Percentiles rank a stretch among this genome's conserved stretches.
phyloP scores from a whole-genome alignment of 2,888 invertebrate species.

The Drosophila setosimentum region DNA sequence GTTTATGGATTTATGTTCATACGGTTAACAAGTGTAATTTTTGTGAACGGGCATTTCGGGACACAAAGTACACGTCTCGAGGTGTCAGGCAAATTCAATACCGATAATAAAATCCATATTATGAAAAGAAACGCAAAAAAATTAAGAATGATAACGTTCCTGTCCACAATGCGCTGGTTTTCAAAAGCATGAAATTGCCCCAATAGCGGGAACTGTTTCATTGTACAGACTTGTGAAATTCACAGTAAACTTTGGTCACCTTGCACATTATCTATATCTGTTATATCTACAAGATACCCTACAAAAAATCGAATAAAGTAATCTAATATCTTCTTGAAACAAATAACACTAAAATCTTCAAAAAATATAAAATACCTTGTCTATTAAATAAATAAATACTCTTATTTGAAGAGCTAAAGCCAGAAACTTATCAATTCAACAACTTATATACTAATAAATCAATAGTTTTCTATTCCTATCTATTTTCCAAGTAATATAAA shows the following conservation, averaged over 20 bases:
- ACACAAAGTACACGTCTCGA: slow-evolving; percentile 46
- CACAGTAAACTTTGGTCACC: slow-evolving; percentile 12
- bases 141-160: slow-evolving; percentile 37
- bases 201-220: slow-evolving; percentile 30
- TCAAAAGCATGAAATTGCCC: slow-evolving; percentile 18
- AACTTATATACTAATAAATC: not conserved
- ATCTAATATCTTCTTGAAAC: not conserved
- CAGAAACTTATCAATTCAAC: not conserved
- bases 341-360: not conserved
- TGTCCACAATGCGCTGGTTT: not conserved
- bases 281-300: not conserved
- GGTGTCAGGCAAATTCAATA: slow-evolving; percentile 26
- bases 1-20: not conserved
- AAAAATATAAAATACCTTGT: not conserved
- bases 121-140: slow-evolving; percentile 7
- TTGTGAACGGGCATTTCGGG: slow-evolving; percentile 10
- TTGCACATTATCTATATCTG: not conserved
- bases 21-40: slow-evolving; percentile 11
- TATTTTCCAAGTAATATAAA: not conserved
- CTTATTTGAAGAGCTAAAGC: not conserved
- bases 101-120: slow-evolving; percentile 14
- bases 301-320: no score
- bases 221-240: slow-evolving; percentile 31
- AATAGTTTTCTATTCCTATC: not conserved
- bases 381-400: not conserved